Conservation (phyloP, 1,140 invertebrate genomes). For the Zophobas atratus region DNA sequence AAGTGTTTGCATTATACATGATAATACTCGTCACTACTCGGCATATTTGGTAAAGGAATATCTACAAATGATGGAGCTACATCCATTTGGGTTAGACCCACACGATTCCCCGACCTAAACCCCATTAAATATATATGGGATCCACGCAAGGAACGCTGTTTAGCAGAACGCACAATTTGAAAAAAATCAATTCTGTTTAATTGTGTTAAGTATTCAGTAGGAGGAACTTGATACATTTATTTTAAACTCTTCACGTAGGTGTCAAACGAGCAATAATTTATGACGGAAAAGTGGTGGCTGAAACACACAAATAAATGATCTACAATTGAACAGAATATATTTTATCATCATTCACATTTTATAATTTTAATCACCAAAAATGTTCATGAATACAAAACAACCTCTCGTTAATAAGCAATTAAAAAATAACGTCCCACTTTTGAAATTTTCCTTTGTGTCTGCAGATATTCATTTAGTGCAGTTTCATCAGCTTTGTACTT, state of each 20-base stretch:
- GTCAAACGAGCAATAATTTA: too few species aligned
- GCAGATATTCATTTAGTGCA: slow-evolving; percentile 23
- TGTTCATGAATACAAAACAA: not conserved
- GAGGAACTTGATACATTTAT: not conserved
- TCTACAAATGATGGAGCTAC: not conserved
- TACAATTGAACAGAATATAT: too few species aligned
- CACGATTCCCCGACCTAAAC: slow-evolving; percentile 12
- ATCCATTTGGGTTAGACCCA: slow-evolving; percentile 11
- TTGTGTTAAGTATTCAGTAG: not conserved
- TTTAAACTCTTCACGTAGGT: not conserved
- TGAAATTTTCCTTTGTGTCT: slow-evolving; percentile 4
- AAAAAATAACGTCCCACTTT: not conserved
- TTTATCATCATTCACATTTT: not conserved
- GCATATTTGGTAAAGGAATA: slow-evolving; percentile 9
- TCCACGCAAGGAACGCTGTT: not conserved
- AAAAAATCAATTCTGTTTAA: not conserved
- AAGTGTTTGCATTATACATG: slow-evolving; percentile 25
- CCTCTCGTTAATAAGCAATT: not conserved
- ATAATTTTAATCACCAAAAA: slow-evolving; percentile 4
- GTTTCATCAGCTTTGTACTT: slow-evolving; percentile 36
- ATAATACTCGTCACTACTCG: slow-evolving; percentile 19
- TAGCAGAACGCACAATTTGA: not conserved
- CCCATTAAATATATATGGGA: slow-evolving; percentile 18
- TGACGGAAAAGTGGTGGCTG: too few species aligned
- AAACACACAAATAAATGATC: too few species aligned